Conservation (phyloP, 2,888 invertebrate species). For the Nymphalis urticae region DNA sequence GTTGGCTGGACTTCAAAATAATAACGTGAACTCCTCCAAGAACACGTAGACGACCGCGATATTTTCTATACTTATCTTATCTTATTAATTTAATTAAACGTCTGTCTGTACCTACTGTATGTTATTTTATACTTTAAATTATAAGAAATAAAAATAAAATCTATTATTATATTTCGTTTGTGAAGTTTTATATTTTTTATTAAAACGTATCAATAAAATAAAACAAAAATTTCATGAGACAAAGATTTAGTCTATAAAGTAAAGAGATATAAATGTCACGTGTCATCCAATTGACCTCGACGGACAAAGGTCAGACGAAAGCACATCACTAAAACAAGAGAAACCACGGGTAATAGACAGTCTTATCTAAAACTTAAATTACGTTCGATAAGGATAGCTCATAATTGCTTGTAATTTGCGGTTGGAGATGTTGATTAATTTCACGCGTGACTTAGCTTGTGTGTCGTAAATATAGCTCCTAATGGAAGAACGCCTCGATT, state of each 20-base stretch:
- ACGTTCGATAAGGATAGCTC: conserved; percentile 7
- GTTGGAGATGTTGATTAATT: conserved; percentile 22
- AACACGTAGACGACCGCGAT: conserved; percentile 28
- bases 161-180: no score
- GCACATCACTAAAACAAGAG: not conserved
- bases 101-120: not conserved
- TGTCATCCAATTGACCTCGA: no score
- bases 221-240: no score
- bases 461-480: conserved; percentile 16
- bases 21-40: conserved; percentile 50
- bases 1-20: conserved; percentile 63
- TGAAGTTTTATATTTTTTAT: no score
- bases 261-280: no score
- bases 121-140: no score
- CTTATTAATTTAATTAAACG: conserved; percentile 1
- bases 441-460: conserved; percentile 8
- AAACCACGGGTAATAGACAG: not conserved
- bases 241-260: no score
- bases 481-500: not conserved
- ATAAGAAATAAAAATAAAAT: no score
- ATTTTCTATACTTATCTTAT: conserved; percentile 29
- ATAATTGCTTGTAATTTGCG: conserved; percentile 21
- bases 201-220: no score
- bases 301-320: no score
- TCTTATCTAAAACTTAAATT: not conserved